Conservation (phyloP, 2,113 vertebrate species). For the Cnemophilus loriae region DNA sequence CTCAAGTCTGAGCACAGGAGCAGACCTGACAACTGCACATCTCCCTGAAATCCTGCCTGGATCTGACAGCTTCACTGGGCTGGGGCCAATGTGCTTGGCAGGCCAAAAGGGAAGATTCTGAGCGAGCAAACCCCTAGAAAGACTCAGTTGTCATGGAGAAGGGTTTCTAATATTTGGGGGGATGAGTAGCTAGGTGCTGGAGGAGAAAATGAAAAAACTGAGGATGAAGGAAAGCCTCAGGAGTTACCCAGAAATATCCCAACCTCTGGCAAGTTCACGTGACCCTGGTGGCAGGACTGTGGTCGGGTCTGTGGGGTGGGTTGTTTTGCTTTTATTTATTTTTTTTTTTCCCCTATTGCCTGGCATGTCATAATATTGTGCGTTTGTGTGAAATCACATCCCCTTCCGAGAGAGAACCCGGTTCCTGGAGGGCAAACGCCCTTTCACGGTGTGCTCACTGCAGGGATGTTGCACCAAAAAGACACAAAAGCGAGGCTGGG, state of each 20-base stretch:
- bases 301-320: not conserved
- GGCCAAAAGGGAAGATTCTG: not conserved
- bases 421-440: not conserved
- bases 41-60: not conserved
- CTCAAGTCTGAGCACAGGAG: not conserved
- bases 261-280: fast-evolving
- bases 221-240: not conserved
- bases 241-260: not conserved
- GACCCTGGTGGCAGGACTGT: not conserved
- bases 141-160: not conserved
- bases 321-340: not conserved
- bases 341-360: not conserved
- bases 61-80: not conserved
- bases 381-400: not conserved
- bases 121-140: not conserved
- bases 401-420: not conserved
- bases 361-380: not conserved
- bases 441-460: not conserved
- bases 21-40: not conserved
- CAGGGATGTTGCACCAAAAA: not conserved
- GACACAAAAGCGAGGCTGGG: not conserved
- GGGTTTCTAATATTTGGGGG: not conserved
- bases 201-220: not conserved
- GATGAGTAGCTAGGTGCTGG: not conserved
- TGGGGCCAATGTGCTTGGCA: not conserved